These are phyloP conservation scores for Falco novaeseelandiae DNA, from an alignment of 2,797 vertebrate genomes.

Conservation along the genomic window DNA sequence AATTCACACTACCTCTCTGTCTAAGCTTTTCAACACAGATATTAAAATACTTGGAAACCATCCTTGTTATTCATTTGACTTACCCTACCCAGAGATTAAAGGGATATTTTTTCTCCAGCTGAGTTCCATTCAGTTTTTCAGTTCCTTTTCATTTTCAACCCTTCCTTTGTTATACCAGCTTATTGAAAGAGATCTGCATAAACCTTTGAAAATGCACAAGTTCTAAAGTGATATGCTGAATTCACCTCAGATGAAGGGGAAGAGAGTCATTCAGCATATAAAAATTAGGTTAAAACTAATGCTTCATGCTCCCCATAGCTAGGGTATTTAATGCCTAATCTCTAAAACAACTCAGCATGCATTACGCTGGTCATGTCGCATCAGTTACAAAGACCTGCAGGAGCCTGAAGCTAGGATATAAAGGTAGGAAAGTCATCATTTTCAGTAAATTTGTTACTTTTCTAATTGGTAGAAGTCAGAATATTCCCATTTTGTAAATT, in stretches of 20 bases:
- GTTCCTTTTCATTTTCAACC: constrained; percentile 10
- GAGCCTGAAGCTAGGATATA: neutral
- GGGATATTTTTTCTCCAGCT: neutral
- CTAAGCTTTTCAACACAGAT: constrained; percentile 19
- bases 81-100: constrained; percentile 4
- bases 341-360: neutral
- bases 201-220: neutral
- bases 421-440: neutral
- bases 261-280: neutral
- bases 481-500: neutral
- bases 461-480: neutral
- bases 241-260: neutral
- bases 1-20: constrained; percentile 11
- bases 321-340: neutral
- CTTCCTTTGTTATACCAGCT: constrained; percentile 20
- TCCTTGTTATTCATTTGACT: constrained; percentile 22
- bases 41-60: constrained; percentile 36
- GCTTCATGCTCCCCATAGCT: neutral
- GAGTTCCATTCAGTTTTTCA: constrained; percentile 20
- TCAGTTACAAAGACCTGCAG: neutral
- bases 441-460: neutral
- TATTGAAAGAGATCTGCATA: neutral
- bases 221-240: neutral
- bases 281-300: neutral
- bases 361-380: neutral